Conservation (phyloP, 2,113 vertebrate genomes). For the Poicephalus meyeri region DNA sequence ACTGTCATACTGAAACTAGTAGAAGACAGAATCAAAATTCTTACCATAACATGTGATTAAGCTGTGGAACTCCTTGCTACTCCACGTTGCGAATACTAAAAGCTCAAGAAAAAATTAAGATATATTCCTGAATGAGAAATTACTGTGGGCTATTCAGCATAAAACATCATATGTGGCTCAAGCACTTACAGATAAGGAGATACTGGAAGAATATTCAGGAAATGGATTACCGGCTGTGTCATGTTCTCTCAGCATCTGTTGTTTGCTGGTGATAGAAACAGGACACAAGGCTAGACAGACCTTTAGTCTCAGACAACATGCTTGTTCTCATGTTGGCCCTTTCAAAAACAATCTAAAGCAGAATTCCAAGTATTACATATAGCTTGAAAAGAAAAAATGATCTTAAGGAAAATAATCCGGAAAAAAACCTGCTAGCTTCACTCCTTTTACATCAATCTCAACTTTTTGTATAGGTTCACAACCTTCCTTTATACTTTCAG, state of each 20-base stretch:
- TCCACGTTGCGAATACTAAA: background rate
- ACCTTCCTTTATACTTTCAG: background rate
- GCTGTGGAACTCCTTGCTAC: background rate
- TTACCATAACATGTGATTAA: background rate
- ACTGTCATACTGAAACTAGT: background rate
- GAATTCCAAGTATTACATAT: background rate
- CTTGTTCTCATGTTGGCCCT: background rate
- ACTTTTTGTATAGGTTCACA: background rate
- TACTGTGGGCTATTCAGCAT: background rate
- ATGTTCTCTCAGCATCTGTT: background rate
- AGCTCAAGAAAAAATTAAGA: background rate
- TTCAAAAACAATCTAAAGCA: background rate
- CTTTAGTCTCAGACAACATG: background rate
- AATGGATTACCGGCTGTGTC: background rate
- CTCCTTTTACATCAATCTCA: background rate
- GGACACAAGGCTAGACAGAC: background rate
- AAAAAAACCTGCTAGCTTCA: background rate
- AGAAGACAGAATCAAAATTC: background rate
- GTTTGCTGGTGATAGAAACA: background rate
- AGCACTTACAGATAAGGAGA: background rate
- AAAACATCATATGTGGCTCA: background rate
- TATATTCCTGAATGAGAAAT: background rate
- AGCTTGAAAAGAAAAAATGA: background rate
- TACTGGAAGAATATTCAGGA: background rate
- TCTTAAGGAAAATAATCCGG: background rate